Evolutionary conservation across 2,113 vertebrate genomes (phyloP).

Genomic region (Trichomycterus rosablanca): DNA sequence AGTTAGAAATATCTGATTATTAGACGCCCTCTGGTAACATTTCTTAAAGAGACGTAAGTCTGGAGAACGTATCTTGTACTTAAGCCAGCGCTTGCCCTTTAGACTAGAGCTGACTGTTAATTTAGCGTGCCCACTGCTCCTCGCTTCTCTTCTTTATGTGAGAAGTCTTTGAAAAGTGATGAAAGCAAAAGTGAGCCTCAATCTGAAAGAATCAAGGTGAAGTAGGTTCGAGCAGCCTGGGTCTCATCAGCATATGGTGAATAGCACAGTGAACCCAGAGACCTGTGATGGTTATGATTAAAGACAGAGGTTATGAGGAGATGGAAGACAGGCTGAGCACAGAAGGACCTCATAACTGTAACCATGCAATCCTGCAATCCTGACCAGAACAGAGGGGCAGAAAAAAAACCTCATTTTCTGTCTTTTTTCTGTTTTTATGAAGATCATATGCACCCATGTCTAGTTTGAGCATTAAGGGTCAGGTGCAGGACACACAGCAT

Average conservation of each 20-base stretch:
- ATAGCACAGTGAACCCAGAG: conserved; percentile 5
- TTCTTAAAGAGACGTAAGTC: no score
- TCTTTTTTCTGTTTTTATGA: neutral
- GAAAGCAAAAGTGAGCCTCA: conserved; percentile 10
- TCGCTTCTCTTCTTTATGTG: conserved; percentile 1
- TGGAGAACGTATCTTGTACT: no score
- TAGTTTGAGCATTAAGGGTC: conserved; percentile 35
- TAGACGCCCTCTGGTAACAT: no score
- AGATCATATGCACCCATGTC: conserved; percentile 17
- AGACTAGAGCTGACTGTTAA: conserved; percentile 15
- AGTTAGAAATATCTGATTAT: no score
- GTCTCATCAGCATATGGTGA: neutral
- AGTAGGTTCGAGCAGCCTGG: conserved; percentile 11
- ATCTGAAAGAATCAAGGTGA: conserved; percentile 21
- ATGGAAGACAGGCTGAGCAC: conserved; percentile 13
- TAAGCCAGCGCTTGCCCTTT: conserved; percentile 11
- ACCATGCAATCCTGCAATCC: conserved; percentile 3
- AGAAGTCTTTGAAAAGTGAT: conserved; percentile 27
- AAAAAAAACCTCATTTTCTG: conserved; percentile 10
- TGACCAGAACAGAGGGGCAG: no score
- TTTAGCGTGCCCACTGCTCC: conserved; percentile 6
- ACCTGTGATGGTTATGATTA: conserved; percentile 25
- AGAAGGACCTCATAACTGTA: conserved; percentile 10
- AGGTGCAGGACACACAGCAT: conserved; percentile 43
- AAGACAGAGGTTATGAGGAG: conserved; percentile 11